phyloP scores from a whole-genome alignment of 2,888 invertebrate species.

The Drosophila emarginata region DNA sequence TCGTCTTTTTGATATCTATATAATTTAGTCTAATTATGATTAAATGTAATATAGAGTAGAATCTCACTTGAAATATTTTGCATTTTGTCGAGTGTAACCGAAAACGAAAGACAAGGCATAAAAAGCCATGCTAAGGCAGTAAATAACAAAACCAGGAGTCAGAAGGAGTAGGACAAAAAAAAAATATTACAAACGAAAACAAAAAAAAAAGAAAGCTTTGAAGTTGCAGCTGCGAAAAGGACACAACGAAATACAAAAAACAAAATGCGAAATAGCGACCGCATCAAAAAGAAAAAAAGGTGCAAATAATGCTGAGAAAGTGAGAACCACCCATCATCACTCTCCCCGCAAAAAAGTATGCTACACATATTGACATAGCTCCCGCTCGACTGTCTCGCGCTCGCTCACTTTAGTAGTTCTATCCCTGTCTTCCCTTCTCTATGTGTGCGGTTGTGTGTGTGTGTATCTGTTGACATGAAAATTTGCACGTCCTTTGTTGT shows the following conservation, averaged over 20 bases:
- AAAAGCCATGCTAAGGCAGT: constrained; percentile 65
- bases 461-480: constrained; percentile 73
- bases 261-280: constrained; percentile 15
- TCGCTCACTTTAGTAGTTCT: constrained; percentile 1
- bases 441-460: constrained; percentile 25
- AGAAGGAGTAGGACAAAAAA: neutral
- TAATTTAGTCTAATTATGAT: too few relatives aligned
- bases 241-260: constrained; percentile 25
- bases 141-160: constrained; percentile 59
- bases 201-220: neutral
- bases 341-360: constrained; percentile 52
- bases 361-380: constrained; percentile 71
- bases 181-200: neutral
- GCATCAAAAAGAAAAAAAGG: constrained; percentile 49
- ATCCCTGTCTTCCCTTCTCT: neutral
- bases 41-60: too few relatives aligned
- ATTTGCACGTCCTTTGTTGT: constrained; percentile 78
- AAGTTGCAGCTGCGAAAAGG: constrained; percentile 37
- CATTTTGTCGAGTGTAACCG: neutral
- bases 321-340: constrained; percentile 38
- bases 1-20: too few relatives aligned
- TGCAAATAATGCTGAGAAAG: constrained; percentile 71
- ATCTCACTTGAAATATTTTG: neutral
- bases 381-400: constrained; percentile 25
- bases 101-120: constrained; percentile 56